Evolutionary conservation across 1,140 invertebrate species (phyloP).

Genomic region (Drosophila quadrilineata): DNA sequence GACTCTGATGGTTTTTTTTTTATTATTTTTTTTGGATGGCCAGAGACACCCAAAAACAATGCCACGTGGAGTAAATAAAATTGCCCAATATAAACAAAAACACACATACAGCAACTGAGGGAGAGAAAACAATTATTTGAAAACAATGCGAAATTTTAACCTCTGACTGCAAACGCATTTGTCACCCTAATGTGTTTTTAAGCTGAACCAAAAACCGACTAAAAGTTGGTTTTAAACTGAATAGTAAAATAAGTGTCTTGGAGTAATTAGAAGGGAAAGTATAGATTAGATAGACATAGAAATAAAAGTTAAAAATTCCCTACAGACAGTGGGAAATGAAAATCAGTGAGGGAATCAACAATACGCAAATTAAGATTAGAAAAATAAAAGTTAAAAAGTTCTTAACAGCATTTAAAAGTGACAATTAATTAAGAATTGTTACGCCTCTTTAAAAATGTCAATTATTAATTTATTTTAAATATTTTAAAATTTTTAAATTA

Average conservation of each 20-base stretch:
- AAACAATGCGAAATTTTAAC: neutral
- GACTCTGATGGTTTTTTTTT: constrained; percentile 13
- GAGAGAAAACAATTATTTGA: neutral
- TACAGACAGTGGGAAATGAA: too few species aligned
- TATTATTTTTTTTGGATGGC: too few species aligned
- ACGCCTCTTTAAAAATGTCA: too few species aligned
- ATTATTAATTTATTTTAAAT: too few species aligned
- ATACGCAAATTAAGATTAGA: too few species aligned
- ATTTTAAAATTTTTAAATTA: too few species aligned
- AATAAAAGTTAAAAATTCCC: too few species aligned
- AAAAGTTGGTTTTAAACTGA: neutral
- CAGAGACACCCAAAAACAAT: neutral
- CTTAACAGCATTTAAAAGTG: too few species aligned
- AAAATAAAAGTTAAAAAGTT: too few species aligned
- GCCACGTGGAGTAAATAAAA: neutral
- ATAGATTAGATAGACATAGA: too few species aligned
- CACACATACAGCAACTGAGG: neutral
- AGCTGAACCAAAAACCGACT: neutral
- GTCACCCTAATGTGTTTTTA: neutral
- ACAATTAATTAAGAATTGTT: too few species aligned
- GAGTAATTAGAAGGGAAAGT: neutral
- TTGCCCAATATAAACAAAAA: neutral
- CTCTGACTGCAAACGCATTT: neutral
- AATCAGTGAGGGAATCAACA: too few species aligned
- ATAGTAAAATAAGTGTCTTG: neutral